phyloP scores from a whole-genome alignment of 2,888 invertebrate genomes.

The Amblyjoppa fuscipennis region DNA sequence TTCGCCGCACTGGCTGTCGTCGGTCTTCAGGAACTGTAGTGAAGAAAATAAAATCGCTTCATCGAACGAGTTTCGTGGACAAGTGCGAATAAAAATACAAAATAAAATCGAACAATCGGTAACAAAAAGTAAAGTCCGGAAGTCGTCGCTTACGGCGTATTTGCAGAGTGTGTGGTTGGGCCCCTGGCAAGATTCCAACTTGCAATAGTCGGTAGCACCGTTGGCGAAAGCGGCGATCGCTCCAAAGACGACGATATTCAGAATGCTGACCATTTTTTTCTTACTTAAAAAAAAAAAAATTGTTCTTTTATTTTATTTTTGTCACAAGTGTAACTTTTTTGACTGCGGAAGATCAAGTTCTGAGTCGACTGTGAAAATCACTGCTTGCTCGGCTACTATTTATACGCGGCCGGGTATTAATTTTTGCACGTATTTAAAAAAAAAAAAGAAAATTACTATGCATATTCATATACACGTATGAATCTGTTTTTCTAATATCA shows the following conservation, averaged over 20 bases:
- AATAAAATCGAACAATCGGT: not conserved
- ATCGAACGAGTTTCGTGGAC: not conserved
- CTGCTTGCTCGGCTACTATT: not conserved
- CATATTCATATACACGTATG: not conserved
- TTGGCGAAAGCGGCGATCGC: not conserved
- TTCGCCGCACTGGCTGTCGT: conserved; percentile 24
- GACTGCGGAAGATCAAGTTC: not conserved
- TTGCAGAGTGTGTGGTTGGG: not conserved
- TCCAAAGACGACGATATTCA: not conserved
- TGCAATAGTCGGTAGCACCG: not conserved
- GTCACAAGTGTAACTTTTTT: not conserved
- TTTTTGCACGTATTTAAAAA: not conserved
- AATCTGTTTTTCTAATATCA: not conserved
- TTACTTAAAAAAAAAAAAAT: not conserved
- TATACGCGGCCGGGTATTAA: not conserved
- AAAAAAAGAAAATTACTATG: too few species aligned
- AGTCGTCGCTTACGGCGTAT: not conserved
- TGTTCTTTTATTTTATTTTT: too few species aligned
- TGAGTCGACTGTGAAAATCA: not conserved
- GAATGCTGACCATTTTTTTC: not conserved
- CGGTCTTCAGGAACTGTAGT: not conserved
- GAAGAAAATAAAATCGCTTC: not conserved
- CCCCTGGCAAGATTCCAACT: not conserved
- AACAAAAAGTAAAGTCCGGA: not conserved
- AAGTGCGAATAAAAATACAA: not conserved